Conservation (phyloP, 2,113 vertebrate species). For the Gracilinanus agilis region DNA sequence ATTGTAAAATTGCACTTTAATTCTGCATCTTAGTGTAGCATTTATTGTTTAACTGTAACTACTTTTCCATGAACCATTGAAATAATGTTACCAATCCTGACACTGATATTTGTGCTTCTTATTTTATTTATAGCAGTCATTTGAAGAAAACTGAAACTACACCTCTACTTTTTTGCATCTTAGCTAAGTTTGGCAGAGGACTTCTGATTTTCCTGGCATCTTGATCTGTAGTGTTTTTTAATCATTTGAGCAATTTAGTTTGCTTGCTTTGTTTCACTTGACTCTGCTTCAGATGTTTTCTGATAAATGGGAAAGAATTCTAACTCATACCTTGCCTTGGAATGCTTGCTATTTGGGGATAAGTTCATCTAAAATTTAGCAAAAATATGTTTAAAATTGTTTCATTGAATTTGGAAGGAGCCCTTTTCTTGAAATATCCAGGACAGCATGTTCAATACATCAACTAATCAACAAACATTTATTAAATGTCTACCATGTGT, state of each 20-base stretch:
- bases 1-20: constrained; percentile 17
- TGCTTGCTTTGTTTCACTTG: not conserved
- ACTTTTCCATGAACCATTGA: not conserved
- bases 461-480: too few species aligned
- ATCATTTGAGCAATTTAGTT: not conserved
- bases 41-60: constrained; percentile 26
- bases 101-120: not conserved
- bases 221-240: constrained; percentile 10
- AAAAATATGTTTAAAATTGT: too few species aligned
- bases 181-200: constrained; percentile 8
- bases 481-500: too few species aligned
- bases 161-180: constrained; percentile 6
- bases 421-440: too few species aligned
- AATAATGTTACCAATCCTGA: not conserved
- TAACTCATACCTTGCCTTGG: too few species aligned
- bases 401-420: too few species aligned
- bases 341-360: too few species aligned
- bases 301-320: too few species aligned
- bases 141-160: constrained; percentile 13
- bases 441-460: too few species aligned
- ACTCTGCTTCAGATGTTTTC: too few species aligned
- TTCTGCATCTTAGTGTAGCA: not conserved
- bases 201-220: constrained; percentile 17
- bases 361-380: too few species aligned
- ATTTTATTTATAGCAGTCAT: not conserved